A percentile compares a stretch with the other conserved stretches of the same genome.
Conservation (phyloP, 2,888 invertebrate species). For the Myathropa florea region DNA sequence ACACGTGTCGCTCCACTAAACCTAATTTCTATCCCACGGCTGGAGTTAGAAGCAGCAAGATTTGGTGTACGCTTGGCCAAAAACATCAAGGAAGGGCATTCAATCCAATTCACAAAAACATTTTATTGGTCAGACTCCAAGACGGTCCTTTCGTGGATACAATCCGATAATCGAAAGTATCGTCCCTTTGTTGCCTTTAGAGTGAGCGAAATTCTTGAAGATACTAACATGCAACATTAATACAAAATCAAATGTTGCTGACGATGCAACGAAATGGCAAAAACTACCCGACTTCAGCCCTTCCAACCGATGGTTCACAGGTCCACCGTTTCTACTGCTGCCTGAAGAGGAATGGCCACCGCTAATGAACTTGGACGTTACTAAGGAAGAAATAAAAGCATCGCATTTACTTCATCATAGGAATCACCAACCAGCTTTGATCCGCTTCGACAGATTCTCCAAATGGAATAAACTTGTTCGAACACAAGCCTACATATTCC, state of each 20-base stretch:
- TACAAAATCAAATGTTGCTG: neutral
- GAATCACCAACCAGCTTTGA: too few species aligned
- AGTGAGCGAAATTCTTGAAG: conserved; percentile 61
- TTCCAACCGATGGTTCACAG: conserved; percentile 8
- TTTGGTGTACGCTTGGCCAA: too few species aligned
- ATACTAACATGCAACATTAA: neutral
- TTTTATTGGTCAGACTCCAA: conserved; percentile 74
- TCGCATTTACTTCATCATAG: too few species aligned
- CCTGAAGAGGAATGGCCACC: too few species aligned
- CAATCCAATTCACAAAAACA: too few species aligned
- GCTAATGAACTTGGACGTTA: too few species aligned
- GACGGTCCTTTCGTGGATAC: conserved; percentile 72
- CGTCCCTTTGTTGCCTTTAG: conserved; percentile 70
- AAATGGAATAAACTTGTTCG: too few species aligned
- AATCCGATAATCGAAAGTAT: conserved; percentile 67
- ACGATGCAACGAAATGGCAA: neutral
- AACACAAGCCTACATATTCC: too few species aligned
- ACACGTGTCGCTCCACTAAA: conserved; percentile 72
- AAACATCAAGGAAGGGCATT: too few species aligned
- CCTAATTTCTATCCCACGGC: conserved; percentile 67
- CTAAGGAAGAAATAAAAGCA: too few species aligned
- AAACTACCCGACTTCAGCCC: neutral
- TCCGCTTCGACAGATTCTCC: too few species aligned
- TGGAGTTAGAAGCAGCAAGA: too few species aligned
- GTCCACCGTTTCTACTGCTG: neutral